Base-by-base conservation (phyloP, 2,888 invertebrate species). In the Vandiemenella viatica region DNA sequence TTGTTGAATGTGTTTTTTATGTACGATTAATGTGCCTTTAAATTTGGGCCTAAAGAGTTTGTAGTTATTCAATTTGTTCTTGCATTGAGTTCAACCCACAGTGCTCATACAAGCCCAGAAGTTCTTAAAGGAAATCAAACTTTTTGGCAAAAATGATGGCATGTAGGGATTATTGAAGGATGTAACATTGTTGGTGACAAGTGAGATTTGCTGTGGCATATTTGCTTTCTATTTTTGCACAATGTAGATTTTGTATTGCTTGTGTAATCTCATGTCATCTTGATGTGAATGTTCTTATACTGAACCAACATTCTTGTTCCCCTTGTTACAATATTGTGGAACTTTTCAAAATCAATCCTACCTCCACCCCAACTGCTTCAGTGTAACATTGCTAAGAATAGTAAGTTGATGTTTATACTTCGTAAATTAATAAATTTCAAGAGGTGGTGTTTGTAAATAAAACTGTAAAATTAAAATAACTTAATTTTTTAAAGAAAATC, bases 381-480 rank as follows among this genome's bases (percentile, higher is more conserved):
- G 42, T 50, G 50, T 50, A 50, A 50, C 37, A 46, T 42, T 50
- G 46, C 46, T 50, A 50, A 46, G 37, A 37, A 41, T 50, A 50
- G 50, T 49, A 38, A 44, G 21, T 46, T 50, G 46, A 46, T 50
- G 50, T 50, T 50, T 46, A 50, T 50, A 50, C 50, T 50, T 50
- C 46, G 43, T 50, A 46, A 45, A 50, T 46, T 50, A 43, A 46
- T 46, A 46, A 43, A 46, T 50, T 50, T 46, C 55, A 56, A 57
- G 57, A 57, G 57, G 56, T 58, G 57, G 55, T 58, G 57, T 60
- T 61, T 60, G 60, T 60, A 60, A 61, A 61, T 61, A 61, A 61
- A 60, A 55, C 45, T 60, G 54, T 59, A 56, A 60, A 60, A 61
- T 43, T 46, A 45, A 32, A 10, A 32, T 13, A 32, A 32, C 32